phyloP scores from a whole-genome alignment of 1,140 invertebrate genomes.

The Xylocopa sonorina region DNA sequence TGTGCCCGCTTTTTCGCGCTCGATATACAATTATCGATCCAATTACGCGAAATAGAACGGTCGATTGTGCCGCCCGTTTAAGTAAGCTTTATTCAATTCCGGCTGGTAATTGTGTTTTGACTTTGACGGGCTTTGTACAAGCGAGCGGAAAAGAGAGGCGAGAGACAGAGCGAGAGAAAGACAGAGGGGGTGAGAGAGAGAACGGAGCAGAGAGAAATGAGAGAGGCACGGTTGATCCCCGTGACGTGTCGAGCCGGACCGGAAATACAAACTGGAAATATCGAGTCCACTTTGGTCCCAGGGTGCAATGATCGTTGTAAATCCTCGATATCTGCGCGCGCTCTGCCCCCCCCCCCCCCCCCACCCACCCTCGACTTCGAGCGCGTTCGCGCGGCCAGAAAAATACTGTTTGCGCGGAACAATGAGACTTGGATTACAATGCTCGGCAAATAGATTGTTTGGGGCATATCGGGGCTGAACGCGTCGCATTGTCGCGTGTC shows the following conservation, averaged over 20 bases:
- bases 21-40: conserved; percentile 53
- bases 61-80: conserved; percentile 42
- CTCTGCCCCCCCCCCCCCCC: too few relatives aligned
- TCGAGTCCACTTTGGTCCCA: conserved; percentile 28
- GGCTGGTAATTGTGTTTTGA: conserved; percentile 50
- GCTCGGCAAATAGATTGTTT: conserved; percentile 74
- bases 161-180: conserved; percentile 5
- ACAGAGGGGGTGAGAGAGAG: too few relatives aligned
- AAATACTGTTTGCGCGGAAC: conserved; percentile 69
- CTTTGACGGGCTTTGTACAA: conserved; percentile 43
- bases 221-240: conserved; percentile 28
- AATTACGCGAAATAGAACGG: conserved; percentile 44
- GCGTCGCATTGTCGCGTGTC: conserved; percentile 53
- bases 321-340: conserved; percentile 28
- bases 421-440: conserved; percentile 75
- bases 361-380: conserved; percentile 13
- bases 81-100: conserved; percentile 53
- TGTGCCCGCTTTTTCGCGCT: conserved; percentile 42
- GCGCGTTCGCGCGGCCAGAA: conserved; percentile 55
- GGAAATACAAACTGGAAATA: conserved; percentile 51
- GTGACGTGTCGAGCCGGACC: conserved; percentile 8
- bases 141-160: background rate
- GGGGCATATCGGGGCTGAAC: conserved; percentile 66
- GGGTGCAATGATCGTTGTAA: conserved; percentile 37
- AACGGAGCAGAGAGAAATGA: too few relatives aligned